Evolutionary conservation across 2,888 invertebrate genomes (phyloP).

Genomic region (Napeogenes sylphis): DNA sequence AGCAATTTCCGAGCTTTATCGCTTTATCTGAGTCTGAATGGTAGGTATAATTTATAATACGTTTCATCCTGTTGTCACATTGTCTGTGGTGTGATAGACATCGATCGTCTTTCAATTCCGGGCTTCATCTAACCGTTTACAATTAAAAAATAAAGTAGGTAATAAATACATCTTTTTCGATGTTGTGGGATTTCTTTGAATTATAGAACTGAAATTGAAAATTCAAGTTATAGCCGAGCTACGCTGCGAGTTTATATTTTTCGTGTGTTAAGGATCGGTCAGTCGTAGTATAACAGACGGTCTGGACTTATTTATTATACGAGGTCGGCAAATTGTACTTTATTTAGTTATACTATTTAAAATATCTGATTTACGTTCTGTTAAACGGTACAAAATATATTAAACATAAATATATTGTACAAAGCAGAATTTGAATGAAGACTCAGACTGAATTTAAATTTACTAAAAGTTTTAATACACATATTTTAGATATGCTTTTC

Average conservation of each 20-base stretch:
- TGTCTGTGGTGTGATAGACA: background rate
- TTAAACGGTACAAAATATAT: background rate
- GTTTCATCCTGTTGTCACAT: background rate
- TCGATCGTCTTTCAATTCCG: too few species aligned
- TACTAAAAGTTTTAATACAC: too few species aligned
- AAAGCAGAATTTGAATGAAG: too few species aligned
- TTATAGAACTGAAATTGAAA: background rate
- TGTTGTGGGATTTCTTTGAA: too few species aligned
- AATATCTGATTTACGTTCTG: background rate
- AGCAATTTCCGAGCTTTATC: conserved; percentile 40
- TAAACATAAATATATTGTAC: background rate
- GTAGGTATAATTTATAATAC: conserved; percentile 13
- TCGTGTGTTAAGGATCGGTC: background rate
- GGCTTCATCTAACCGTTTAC: too few species aligned
- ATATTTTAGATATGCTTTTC: too few species aligned
- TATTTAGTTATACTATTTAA: background rate
- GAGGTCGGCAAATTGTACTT: background rate
- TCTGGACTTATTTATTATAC: background rate
- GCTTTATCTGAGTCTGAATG: conserved; percentile 14
- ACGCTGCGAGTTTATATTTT: background rate
- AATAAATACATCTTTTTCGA: too few species aligned
- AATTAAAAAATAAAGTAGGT: too few species aligned
- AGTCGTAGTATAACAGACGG: background rate
- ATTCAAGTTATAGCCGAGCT: background rate
- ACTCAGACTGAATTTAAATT: too few species aligned